phyloP scores from a whole-genome alignment of 2,797 vertebrate species.

The Fistularia tabacaria region DNA sequence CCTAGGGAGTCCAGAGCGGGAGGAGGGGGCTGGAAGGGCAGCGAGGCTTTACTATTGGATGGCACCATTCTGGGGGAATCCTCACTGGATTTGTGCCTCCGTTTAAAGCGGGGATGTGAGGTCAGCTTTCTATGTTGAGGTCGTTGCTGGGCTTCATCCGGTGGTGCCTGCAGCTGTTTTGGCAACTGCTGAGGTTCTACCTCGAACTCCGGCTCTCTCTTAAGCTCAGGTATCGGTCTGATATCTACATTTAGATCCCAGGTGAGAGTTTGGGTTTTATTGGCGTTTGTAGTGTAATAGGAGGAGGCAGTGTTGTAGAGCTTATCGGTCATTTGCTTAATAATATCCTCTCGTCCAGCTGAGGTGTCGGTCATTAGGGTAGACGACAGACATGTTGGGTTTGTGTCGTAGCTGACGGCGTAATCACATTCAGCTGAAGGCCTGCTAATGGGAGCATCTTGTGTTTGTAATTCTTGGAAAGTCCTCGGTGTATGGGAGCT shows the following conservation, averaged over 20 bases:
- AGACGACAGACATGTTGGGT: constrained; percentile 44
- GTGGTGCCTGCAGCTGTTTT: constrained; percentile 32
- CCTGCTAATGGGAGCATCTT: constrained; percentile 53
- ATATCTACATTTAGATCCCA: constrained; percentile 64
- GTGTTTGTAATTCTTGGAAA: constrained; percentile 55
- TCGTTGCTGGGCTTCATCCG: constrained; percentile 69
- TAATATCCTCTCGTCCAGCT: constrained; percentile 54
- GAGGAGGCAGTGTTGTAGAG: constrained; percentile 37
- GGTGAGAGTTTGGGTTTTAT: constrained; percentile 46
- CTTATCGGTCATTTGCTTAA: constrained; percentile 38
- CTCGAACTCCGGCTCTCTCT: constrained; percentile 65
- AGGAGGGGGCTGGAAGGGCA: constrained; percentile 91
- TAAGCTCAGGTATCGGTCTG: constrained; percentile 58
- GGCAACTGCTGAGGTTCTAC: constrained; percentile 44
- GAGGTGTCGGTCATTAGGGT: constrained; percentile 50
- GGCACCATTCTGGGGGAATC: constrained; percentile 86
- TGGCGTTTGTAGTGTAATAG: constrained; percentile 18
- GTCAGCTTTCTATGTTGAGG: constrained; percentile 83
- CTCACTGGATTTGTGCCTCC: constrained; percentile 94
- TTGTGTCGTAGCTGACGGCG: constrained; percentile 50
- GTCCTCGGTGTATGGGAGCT: constrained; percentile 44
- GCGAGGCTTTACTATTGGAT: constrained; percentile 79
- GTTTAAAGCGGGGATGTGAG: constrained; percentile 94
- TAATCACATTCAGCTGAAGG: constrained; percentile 54
- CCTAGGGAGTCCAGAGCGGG: constrained; percentile 83